A percentile compares a stretch with the other conserved stretches of the same genome.
These are phyloP conservation scores for Mugil cephalus DNA, from an alignment of 2,113 vertebrate genomes.

Conservation along the genomic window DNA sequence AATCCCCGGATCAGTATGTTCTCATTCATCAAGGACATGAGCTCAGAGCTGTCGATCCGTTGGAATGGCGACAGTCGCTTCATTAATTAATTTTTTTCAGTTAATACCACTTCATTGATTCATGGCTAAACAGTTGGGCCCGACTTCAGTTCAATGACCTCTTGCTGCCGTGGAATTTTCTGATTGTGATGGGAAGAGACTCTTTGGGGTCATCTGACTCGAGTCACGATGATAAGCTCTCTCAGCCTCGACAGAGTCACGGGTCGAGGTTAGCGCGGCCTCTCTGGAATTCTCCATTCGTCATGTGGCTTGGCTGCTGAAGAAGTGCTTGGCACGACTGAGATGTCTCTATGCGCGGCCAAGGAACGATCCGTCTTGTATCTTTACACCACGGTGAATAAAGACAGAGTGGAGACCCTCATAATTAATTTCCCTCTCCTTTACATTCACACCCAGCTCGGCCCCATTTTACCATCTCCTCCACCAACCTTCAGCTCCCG, in stretches of 20 bases:
- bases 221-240: conserved; percentile 24
- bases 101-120: not conserved
- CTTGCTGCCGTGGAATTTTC: not conserved
- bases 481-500: conserved; percentile 33
- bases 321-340: conserved; percentile 43
- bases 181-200: not conserved
- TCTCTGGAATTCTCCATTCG: conserved; percentile 56
- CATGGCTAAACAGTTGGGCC: not conserved
- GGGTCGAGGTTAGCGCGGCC: conserved; percentile 42
- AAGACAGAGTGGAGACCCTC: conserved; percentile 5
- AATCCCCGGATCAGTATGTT: not conserved
- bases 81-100: not conserved
- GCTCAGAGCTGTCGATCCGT: conserved; percentile 7
- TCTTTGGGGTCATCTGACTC: not conserved
- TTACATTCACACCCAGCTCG: not conserved
- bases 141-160: not conserved
- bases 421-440: not conserved
- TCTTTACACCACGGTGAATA: conserved; percentile 17
- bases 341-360: conserved; percentile 76
- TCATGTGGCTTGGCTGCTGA: conserved; percentile 49
- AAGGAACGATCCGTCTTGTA: conserved; percentile 44
- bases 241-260: conserved; percentile 7
- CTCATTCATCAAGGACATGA: conserved; percentile 12
- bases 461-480: not conserved
- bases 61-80: conserved; percentile 7